A percentile compares a stretch with the other conserved stretches of the same genome.
Evolutionary conservation across 2,888 invertebrate species (phyloP).

Genomic region (Andrena flavipes): DNA sequence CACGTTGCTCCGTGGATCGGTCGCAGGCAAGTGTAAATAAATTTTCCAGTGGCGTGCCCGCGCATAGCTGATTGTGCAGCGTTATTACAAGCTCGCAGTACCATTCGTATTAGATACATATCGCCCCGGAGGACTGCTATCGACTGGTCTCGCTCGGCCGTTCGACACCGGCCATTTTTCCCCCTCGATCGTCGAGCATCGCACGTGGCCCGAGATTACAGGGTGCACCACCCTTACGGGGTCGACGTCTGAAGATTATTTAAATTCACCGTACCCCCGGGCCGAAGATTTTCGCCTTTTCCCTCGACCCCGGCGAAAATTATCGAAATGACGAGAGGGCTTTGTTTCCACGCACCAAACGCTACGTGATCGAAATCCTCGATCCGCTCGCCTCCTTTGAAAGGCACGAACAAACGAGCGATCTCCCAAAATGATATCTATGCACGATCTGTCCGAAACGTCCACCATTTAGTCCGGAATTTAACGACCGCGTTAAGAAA

Average conservation of each 20-base stretch:
- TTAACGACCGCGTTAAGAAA: not conserved
- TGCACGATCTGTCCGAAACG: too few relatives aligned
- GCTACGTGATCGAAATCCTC: slow-evolving; percentile 51
- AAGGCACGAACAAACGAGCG: too few relatives aligned
- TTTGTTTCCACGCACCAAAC: slow-evolving; percentile 61
- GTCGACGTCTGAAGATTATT: slow-evolving; percentile 79
- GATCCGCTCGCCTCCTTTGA: not conserved
- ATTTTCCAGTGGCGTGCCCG: slow-evolving; percentile 36
- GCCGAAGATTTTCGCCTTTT: slow-evolving; percentile 69
- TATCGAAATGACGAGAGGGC: slow-evolving; percentile 35
- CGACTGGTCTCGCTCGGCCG: slow-evolving; percentile 48
- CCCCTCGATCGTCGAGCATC: slow-evolving; percentile 62
- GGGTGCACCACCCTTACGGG: slow-evolving; percentile 72
- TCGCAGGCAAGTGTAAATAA: slow-evolving; percentile 29
- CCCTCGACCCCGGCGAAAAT: slow-evolving; percentile 38
- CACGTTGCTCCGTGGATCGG: slow-evolving; percentile 35
- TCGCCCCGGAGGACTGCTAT: slow-evolving; percentile 50
- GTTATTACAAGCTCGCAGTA: slow-evolving; percentile 54
- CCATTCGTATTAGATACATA: slow-evolving; percentile 73
- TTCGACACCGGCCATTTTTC: slow-evolving; percentile 57
- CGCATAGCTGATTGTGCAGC: slow-evolving; percentile 38
- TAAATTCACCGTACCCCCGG: slow-evolving; percentile 75
- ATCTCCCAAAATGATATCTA: not conserved
- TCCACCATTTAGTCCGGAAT: not conserved
- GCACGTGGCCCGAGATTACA: slow-evolving; percentile 83